Percentiles rank a stretch among this genome's conserved stretches.
Conservation (phyloP, 1,140 invertebrate genomes). For the Saccostrea echinata region DNA sequence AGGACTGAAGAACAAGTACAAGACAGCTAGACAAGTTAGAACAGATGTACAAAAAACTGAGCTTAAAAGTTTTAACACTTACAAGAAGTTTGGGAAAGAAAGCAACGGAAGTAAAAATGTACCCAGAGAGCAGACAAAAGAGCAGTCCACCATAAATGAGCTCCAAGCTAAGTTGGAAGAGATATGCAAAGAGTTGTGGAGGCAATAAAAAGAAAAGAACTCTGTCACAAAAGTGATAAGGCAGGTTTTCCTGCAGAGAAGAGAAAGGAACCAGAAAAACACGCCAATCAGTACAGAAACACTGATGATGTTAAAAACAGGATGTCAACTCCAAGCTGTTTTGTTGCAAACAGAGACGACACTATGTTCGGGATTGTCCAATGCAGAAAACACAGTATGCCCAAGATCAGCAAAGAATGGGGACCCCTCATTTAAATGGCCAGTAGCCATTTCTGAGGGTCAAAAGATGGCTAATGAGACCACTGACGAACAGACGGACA, state of each 20-base stretch:
- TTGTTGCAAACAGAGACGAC: too few relatives aligned
- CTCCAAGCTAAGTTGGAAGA: background rate
- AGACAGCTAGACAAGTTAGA: conserved; percentile 9
- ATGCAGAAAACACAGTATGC: too few relatives aligned
- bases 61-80: background rate
- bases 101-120: background rate
- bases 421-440: background rate
- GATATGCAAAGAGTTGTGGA: background rate
- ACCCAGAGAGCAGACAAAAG: background rate
- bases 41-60: background rate
- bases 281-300: too few relatives aligned
- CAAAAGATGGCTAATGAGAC: background rate
- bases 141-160: background rate
- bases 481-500: background rate
- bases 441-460: background rate
- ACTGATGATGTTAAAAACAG: too few relatives aligned
- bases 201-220: too few relatives aligned
- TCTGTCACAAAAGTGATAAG: too few relatives aligned
- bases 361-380: too few relatives aligned
- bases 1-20: background rate
- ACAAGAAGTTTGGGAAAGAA: background rate
- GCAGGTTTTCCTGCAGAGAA: too few relatives aligned
- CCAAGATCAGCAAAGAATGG: too few relatives aligned
- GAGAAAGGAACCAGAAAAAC: too few relatives aligned
- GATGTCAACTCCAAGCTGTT: too few relatives aligned